Base-by-base conservation (phyloP, 2,113 vertebrate species). In the Spheniscus mendiculus region DNA sequence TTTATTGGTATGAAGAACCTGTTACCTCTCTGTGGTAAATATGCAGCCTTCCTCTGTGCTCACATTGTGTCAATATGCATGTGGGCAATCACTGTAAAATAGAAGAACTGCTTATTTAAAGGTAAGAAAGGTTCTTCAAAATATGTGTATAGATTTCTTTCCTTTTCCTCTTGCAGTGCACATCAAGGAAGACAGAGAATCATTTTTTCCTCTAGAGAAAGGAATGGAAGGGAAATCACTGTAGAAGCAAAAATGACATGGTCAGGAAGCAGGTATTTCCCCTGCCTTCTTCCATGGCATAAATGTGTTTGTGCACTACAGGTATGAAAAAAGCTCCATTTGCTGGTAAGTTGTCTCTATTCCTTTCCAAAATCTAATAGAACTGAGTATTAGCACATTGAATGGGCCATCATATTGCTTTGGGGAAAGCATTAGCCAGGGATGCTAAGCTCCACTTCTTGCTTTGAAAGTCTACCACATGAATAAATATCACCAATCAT, bases 401-500 rank as follows among this genome's bases (percentile, higher is more conserved):
- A 80, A 70, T 85, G 23, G 53, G 15, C 73, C 38, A 21, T 96
- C 66, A 44, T 49, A 66, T 8, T 77, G n/a, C 62, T 88, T 89
- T 88, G 83, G 53, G 53, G 53, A 91, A 86, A 47, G 16, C 45
- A 38, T 79, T 96, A 93, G 6, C 36, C 29, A 62, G 84, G 45
- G 95, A 91, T 81, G 30, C 55, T 92, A 70, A 83, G 34, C 63
- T 73, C 62, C 18, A 11, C 19, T 95, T 94, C 73, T 82, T 96
- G 66, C 65, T 82, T 92, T 94, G 70, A 94, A 94, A 85, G 9
- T 61, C 49, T 72, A 58, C 81, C 83, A 92, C 93, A 86, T 74
- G 55, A 89, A 95, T 89, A 83, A 97, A 87, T 96, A 95, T 92
- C 67, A 70, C 80, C 66, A 92, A 7, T 97, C 89, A 95, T 96